phyloP scores from a whole-genome alignment of 2,888 invertebrate genomes.

The Corythucha ciliata region DNA sequence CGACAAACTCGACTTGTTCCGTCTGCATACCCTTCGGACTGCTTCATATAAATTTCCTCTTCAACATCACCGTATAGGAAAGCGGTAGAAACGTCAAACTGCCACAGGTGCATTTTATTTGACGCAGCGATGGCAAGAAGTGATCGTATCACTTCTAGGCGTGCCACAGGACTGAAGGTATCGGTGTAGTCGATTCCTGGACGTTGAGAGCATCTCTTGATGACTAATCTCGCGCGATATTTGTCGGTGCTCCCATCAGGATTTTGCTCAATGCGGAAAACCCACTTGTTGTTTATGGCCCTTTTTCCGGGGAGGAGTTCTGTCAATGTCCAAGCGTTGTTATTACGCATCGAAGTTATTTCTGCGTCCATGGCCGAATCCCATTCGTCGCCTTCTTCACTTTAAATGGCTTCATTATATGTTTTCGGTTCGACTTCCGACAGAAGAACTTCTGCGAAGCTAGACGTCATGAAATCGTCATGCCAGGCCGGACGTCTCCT shows the following conservation, averaged over 20 bases:
- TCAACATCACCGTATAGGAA: conserved; percentile 4
- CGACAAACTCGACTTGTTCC: background rate
- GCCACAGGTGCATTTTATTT: background rate
- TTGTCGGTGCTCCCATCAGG: conserved; percentile 1
- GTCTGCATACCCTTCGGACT: background rate
- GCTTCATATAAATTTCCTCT: conserved; percentile 10
- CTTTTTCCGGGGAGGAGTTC: conserved; percentile 13
- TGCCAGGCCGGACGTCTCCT: no score
- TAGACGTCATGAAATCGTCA: no score
- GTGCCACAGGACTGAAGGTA: background rate
- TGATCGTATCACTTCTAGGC: background rate
- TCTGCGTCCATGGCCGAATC: conserved; percentile 5
- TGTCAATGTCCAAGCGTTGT: conserved; percentile 10
- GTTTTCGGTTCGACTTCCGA: conserved; percentile 6
- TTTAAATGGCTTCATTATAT: conserved; percentile 11
- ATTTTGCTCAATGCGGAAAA: conserved; percentile 4
- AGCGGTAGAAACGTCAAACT: conserved; percentile 3
- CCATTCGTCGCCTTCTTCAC: conserved; percentile 12
- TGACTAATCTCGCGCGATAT: background rate
- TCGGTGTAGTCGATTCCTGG: background rate
- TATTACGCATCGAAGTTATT: conserved; percentile 9
- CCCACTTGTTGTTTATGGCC: conserved; percentile 13
- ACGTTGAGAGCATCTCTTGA: background rate
- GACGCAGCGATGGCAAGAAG: background rate
- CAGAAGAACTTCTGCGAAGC: conserved; percentile 7